Conservation (phyloP, 2,888 invertebrate genomes). For the Hydropsyche betteni region DNA sequence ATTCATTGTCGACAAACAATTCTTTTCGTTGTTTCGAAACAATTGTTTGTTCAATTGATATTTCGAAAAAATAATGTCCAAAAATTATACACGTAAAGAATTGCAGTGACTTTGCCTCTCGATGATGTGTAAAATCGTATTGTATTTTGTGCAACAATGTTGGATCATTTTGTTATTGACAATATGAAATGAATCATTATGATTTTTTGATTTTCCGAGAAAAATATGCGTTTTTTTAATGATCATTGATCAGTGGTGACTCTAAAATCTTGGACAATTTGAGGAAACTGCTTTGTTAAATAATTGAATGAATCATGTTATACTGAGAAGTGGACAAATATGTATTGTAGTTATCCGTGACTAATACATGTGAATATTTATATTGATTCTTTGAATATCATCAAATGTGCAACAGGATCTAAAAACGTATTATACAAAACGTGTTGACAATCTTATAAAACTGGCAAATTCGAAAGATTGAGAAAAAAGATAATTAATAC, state of each 20-base stretch:
- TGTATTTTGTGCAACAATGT: no score
- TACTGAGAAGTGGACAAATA: neutral
- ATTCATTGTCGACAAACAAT: no score
- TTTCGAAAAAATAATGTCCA: no score
- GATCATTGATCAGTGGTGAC: neutral
- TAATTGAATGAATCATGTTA: neutral
- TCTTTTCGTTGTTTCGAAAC: no score
- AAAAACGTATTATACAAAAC: no score
- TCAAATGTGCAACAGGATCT: neutral
- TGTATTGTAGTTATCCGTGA: neutral
- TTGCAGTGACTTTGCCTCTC: no score
- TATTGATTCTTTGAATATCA: constrained; percentile 15
- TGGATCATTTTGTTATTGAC: neutral
- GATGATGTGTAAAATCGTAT: no score
- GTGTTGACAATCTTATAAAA: no score
- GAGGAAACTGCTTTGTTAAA: neutral
- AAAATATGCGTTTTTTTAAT: neutral
- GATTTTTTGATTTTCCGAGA: neutral
- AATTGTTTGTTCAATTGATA: no score
- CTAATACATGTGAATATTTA: constrained; percentile 16
- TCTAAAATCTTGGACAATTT: neutral
- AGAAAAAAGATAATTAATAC: no score
- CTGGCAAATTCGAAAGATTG: no score
- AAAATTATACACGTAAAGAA: no score
- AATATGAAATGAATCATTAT: constrained; percentile 1